Evolutionary conservation across 2,888 invertebrate genomes (phyloP).

Genomic region (Elysia crispata): DNA sequence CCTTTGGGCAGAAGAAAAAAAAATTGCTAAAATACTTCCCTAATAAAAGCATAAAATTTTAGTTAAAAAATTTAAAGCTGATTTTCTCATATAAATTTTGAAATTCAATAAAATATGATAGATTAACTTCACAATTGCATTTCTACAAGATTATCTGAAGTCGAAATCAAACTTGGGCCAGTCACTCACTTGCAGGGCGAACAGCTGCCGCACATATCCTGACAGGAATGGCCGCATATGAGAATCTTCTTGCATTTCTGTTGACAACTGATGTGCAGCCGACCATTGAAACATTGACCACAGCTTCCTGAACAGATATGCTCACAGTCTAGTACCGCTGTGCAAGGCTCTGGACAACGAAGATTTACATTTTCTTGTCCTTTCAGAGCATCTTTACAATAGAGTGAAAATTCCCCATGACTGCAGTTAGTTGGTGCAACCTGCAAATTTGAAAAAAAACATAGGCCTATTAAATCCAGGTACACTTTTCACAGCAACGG

Average conservation of each 20-base stretch:
- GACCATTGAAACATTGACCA: slow-evolving; percentile 81
- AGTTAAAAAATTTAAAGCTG: no score
- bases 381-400: slow-evolving; percentile 52
- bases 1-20: no score
- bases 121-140: no score
- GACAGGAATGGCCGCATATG: slow-evolving; percentile 81
- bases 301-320: slow-evolving; percentile 74
- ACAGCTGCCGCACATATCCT: slow-evolving; percentile 65
- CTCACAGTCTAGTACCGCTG: slow-evolving; percentile 59
- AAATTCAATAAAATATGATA: no score
- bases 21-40: no score
- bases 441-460: not conserved
- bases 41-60: no score
- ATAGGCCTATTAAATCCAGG: no score
- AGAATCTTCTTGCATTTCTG: slow-evolving; percentile 56
- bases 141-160: not conserved
- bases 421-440: slow-evolving; percentile 67
- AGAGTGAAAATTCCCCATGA: slow-evolving; percentile 69
- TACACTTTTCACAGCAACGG: no score
- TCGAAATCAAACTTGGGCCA: not conserved
- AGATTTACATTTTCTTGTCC: slow-evolving; percentile 64
- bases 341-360: slow-evolving; percentile 75
- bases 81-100: no score
- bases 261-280: slow-evolving; percentile 81
- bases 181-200: slow-evolving; percentile 77